Base-by-base conservation (phyloP, 2,888 invertebrate species). In the Peribatodes rhomboidaria region DNA sequence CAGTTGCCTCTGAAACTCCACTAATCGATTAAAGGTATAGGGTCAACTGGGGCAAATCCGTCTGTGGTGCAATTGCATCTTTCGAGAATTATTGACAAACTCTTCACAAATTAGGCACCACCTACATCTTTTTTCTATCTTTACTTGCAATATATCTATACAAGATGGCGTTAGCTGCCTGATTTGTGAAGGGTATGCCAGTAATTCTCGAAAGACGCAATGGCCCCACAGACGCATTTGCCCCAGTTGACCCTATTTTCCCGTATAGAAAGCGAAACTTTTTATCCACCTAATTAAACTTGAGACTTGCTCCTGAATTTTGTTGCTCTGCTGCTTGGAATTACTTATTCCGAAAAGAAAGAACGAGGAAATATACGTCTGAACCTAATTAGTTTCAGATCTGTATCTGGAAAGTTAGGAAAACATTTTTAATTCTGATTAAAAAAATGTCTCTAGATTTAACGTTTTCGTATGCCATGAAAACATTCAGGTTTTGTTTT, bases 221-320 rank as follows among this genome's bases (percentile, higher is more conserved):
- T n/a, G n/a, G n/a, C n/a, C n/a, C n/a, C n/a, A n/a, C n/a, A n/a
- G n/a, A n/a, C n/a, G n/a, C n/a, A n/a, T n/a, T n/a, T n/a, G n/a
- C n/a, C n/a, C n/a, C n/a, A n/a, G n/a, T n/a, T n/a, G n/a, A n/a
- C n/a, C n/a, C n/a, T n/a, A n/a, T n/a, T n/a, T n/a, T n/a, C 56
- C 67, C 58, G 69, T 53, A 65, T 42, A 65, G 60, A 74, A 75
- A 69, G 71, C 56, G 16, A 75, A 82, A 83, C 74, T 80, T 81
- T 80, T 75, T 71, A 75, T 75, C 71, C 73, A 71, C 71, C 81
- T 84, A 84, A 85, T 86, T 86, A 84, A 85, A 84, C 80, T 84
- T 77, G 69, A 70, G 77, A 78, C 74, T 84, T 80, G 66, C 68
- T 76, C 65, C 70, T 41, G 75, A 84, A 78, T 78, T 83, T 77